phyloP scores from a whole-genome alignment of 2,113 vertebrate species.

The Thamnaconus septentrionalis region DNA sequence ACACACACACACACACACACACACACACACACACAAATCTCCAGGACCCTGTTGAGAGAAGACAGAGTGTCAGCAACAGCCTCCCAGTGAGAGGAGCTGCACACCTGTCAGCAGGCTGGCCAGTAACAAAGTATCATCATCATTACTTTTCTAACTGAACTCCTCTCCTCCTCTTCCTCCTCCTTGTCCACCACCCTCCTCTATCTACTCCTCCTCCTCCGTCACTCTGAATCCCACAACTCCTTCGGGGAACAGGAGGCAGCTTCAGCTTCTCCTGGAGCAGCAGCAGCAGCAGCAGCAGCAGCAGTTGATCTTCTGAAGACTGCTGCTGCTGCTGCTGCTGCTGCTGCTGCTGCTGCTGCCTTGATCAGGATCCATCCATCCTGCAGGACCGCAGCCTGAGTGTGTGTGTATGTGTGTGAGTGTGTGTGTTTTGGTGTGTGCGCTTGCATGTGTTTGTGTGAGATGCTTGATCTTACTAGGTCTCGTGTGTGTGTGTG shows the following conservation, averaged over 20 bases:
- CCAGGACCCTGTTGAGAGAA: slow-evolving; percentile 83
- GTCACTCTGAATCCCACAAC: background rate
- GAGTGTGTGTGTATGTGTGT: slow-evolving; percentile 48
- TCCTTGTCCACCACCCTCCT: too few relatives aligned
- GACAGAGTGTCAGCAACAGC: slow-evolving; percentile 88
- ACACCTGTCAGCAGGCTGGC: slow-evolving; percentile 45
- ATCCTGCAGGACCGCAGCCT: slow-evolving; percentile 40
- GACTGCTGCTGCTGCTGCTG: slow-evolving; percentile 68
- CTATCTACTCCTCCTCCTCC: too few relatives aligned
- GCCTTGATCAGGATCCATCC: slow-evolving; percentile 75
- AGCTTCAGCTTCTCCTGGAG: too few relatives aligned
- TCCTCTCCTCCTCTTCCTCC: slow-evolving; percentile 9
- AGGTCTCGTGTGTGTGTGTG: too few relatives aligned
- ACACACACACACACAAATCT: slow-evolving; percentile 79
- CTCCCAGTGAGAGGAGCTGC: slow-evolving; percentile 67
- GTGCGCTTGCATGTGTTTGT: background rate
- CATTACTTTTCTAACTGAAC: background rate
- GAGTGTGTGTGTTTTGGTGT: slow-evolving; percentile 28
- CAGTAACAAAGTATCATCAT: too few relatives aligned
- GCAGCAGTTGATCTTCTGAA: slow-evolving; percentile 45
- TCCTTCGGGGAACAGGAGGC: too few relatives aligned
- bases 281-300: background rate
- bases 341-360: slow-evolving; percentile 71
- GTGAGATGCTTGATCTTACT: too few relatives aligned
- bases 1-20: slow-evolving; percentile 75